Base-by-base conservation (phyloP, 2,797 vertebrate species). In the Typhlichthys eigenmanni region DNA sequence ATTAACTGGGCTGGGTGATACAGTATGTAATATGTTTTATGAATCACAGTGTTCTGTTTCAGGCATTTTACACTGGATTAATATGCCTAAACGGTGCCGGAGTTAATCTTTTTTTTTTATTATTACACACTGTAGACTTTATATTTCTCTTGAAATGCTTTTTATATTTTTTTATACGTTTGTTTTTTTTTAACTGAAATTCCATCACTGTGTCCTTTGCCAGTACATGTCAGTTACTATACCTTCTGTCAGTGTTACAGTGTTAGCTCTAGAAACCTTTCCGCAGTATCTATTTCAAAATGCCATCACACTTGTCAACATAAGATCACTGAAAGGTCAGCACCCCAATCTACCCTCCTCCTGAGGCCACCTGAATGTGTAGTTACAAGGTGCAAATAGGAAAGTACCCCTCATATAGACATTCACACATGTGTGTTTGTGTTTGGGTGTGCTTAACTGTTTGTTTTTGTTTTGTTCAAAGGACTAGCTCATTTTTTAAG, bases 271-370 rank as follows among this genome's bases (percentile, higher is more conserved):
- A 69, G 64, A 76, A 87, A 83, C 78, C 79, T 87, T 87, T 85
- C 77, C 71, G 73, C 66, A 72, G 61, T 81, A 77, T 86, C 78
- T 85, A 83, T 89, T 91, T 89, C 77, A 84, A 88, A 91, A 88
- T 90, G 82, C 83, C 79, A 89, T 90, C 89, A 85, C 80, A 88
- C 83, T 86, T 85, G 86, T 91, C 89, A 92, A 89, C 84, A 89
- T 85, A 89, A 85, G 84, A 87, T 88, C 84, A 88, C 78, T 83
- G 79, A 75, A 82, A 87, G 91, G 90, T 92, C 89, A 88, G 58
- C 69, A 89, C 89, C 88, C 76, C 88, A 92, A 92, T 93, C 83
- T 90, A 72, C 71, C 61, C 56, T 73, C 54, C 60, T 76, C 82
- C 76, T 81, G 69, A 80, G 85, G 84, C 76, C 84, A 79, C 66